Evolutionary conservation across 1,140 invertebrate species (phyloP).

Genomic region (Zaprionus ghesquierei): DNA sequence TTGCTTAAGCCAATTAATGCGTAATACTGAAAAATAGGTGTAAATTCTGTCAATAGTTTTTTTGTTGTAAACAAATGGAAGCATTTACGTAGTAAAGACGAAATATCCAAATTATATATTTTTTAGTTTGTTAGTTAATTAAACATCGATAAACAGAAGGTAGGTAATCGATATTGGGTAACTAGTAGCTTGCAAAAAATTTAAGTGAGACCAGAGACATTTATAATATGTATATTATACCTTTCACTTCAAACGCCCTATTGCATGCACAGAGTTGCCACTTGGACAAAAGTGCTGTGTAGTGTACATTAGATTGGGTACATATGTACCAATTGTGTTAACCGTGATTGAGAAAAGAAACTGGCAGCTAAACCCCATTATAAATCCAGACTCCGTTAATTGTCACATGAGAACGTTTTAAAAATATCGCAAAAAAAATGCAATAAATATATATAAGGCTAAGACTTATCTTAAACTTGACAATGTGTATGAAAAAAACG

Average conservation of each 20-base stretch:
- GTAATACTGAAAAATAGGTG: too few species aligned
- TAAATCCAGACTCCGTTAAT: conserved; percentile 1
- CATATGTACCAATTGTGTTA: conserved; percentile 17
- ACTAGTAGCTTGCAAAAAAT: neutral
- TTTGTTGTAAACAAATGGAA: too few species aligned
- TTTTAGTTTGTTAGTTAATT: too few species aligned
- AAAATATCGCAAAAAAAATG: conserved; percentile 16
- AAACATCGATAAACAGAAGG: too few species aligned
- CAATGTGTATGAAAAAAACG: conserved; percentile 61
- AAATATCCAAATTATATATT: too few species aligned
- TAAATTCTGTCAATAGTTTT: too few species aligned
- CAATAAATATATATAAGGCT: conserved; percentile 3
- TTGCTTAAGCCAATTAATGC: too few species aligned
- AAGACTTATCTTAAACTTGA: neutral
- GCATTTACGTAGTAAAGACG: too few species aligned
- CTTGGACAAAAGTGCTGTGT: neutral
- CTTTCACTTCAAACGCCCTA: neutral
- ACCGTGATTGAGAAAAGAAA: conserved; percentile 19
- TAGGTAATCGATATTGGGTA: neutral
- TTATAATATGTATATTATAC: neutral
- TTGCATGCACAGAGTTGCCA: neutral
- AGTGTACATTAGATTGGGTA: conserved; percentile 6
- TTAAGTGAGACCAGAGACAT: neutral
- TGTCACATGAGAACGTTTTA: conserved; percentile 18
- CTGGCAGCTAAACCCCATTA: conserved; percentile 4